Base-by-base conservation (phyloP, 2,797 vertebrate species). In the Hippoglossus hippoglossus region DNA sequence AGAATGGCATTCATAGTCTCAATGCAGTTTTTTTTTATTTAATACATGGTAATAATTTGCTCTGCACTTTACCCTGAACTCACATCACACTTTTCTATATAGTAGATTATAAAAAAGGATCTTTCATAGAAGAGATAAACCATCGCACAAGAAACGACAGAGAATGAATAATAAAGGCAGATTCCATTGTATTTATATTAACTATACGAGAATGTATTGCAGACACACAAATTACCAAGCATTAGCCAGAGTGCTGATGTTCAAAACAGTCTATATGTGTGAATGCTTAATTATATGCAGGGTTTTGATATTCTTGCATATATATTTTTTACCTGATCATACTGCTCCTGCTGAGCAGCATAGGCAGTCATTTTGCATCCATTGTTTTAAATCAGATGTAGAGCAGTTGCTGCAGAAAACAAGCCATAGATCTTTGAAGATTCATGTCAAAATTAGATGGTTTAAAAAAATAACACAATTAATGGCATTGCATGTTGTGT, bases 221-320 rank as follows among this genome's bases (percentile, higher is more conserved):
- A 44, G 36, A 36, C 9, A 49, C 31, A 39, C 41, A 62, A 24
- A 59, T 68, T 41, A 9, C 7, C 31, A 41, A 41, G 0, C 12
- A 41, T 9, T 31, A 31, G 31, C n/a, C 18, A 50, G 51, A 34
- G 34, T 22, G 34, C 28, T 77, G 7, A 68, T 59, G 31, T 28
- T 69, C 25, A 57, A 53, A 65, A 60, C 15, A 10, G 4, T 60
- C 52, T 21, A 21, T 34, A 57, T 67, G 53, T 66, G 52, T 5
- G 52, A 57, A 56, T 74, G 7, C 50, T 52, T 39, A 39, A 34
- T 39, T 39, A 19, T 54, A 51, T 60, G 63, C 31, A 47, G 15
- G 21, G 25, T 75, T 82, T 63, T 59, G 11, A 66, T 63, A 62
- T 57, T 36, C 6, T 16, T 71, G 59, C 51, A 67, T 58, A 18